These are phyloP conservation scores for Rhingia rostrata DNA, from an alignment of 2,888 invertebrate species.

Conservation along the genomic window DNA sequence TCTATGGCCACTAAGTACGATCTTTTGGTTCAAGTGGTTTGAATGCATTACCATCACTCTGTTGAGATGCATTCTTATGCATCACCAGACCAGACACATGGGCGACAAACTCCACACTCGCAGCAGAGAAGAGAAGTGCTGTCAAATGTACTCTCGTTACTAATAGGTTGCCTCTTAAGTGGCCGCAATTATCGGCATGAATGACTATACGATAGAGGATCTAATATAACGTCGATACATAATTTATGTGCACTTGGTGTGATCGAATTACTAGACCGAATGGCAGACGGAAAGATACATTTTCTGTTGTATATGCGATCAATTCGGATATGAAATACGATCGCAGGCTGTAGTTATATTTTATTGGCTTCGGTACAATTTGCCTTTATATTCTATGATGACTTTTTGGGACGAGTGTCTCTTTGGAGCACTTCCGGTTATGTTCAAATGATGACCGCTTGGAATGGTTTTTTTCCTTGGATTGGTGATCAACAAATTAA, in stretches of 20 bases:
- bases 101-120: conserved; percentile 57
- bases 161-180: conserved; percentile 64
- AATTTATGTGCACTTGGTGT: not conserved
- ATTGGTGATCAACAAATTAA: no score
- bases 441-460: not conserved
- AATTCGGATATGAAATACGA: conserved; percentile 57
- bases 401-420: not conserved
- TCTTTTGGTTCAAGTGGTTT: conserved; percentile 50
- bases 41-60: conserved; percentile 1
- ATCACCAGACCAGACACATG: conserved; percentile 67
- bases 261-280: conserved; percentile 55
- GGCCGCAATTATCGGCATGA: conserved; percentile 65
- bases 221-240: conserved; percentile 8
- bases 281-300: conserved; percentile 25
- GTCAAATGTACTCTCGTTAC: conserved; percentile 54
- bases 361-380: conserved; percentile 4
- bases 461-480: no score
- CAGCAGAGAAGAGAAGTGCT: conserved; percentile 19
- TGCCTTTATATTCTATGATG: not conserved
- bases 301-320: conserved; percentile 65
- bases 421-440: conserved; percentile 18
- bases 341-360: conserved; percentile 26
- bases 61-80: conserved; percentile 35
- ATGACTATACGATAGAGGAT: conserved; percentile 32
- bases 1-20: conserved; percentile 11